A percentile compares a stretch with the other conserved stretches of the same genome.
phyloP scores from a whole-genome alignment of 2,113 vertebrate species.

The Arizona elegans region DNA sequence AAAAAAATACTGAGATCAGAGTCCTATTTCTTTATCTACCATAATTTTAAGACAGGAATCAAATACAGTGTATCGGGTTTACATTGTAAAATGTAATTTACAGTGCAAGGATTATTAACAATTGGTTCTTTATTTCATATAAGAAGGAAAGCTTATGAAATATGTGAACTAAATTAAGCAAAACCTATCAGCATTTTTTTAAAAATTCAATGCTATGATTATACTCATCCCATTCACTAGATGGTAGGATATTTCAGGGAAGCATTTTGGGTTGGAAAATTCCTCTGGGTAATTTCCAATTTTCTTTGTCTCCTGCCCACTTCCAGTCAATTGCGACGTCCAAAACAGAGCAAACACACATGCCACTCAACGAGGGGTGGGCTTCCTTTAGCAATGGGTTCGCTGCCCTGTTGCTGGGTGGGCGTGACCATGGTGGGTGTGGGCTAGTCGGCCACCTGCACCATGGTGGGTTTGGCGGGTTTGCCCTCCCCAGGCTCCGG shows the following conservation, averaged over 20 bases:
- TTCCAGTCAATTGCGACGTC: neutral
- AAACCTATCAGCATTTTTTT: neutral
- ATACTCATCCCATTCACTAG: neutral
- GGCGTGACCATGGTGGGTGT: no score
- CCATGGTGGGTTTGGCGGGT: no score
- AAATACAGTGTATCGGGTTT: neutral
- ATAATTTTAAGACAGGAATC: neutral
- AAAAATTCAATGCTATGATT: neutral
- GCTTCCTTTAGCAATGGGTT: no score
- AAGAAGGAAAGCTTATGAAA: neutral
- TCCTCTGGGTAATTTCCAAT: neutral
- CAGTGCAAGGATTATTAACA: neutral
- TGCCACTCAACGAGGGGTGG: no score
- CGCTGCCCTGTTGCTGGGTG: no score
- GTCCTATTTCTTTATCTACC: neutral
- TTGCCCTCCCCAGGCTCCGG: no score
- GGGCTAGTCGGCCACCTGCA: no score
- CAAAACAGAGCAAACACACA: neutral
- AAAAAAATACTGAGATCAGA: slow-evolving; percentile 9
- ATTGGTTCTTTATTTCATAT: neutral
- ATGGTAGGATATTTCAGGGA: neutral
- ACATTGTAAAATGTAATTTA: neutral
- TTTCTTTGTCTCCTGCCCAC: neutral
- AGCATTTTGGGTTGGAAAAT: neutral
- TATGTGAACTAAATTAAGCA: neutral